A percentile compares a stretch with the other conserved stretches of the same genome.
Conservation (phyloP, 2,888 invertebrate genomes). For the Micoletzkya japonica region DNA sequence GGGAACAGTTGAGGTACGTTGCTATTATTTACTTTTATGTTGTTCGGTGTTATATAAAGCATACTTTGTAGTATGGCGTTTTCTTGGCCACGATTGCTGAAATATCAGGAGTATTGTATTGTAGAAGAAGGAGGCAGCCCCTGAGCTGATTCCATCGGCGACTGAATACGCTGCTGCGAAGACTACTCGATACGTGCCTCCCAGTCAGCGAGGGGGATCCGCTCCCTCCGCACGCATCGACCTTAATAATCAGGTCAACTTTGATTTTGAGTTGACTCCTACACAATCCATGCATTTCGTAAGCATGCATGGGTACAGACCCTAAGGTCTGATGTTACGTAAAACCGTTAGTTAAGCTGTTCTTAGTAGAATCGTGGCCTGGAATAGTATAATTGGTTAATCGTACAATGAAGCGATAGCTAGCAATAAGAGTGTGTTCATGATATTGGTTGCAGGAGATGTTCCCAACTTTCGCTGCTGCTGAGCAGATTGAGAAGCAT, state of each 20-base stretch:
- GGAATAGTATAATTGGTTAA: too few relatives aligned
- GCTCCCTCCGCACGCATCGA: background rate
- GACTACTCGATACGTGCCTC: conserved; percentile 15
- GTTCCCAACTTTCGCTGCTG: conserved; percentile 57
- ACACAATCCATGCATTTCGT: too few relatives aligned
- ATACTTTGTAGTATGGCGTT: too few relatives aligned
- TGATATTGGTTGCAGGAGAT: conserved; percentile 38
- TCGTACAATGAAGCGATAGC: too few relatives aligned
- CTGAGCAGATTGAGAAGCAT: conserved; percentile 52
- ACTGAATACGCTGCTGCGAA: conserved; percentile 21
- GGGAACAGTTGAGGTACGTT: conserved; percentile 17
- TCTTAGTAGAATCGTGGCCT: too few relatives aligned
- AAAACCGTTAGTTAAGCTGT: too few relatives aligned
- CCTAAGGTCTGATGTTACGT: too few relatives aligned
- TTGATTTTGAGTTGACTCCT: background rate
- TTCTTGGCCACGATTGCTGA: background rate
- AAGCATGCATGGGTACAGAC: too few relatives aligned
- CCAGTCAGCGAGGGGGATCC: background rate
- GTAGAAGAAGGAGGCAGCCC: conserved; percentile 18
- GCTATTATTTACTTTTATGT: background rate
- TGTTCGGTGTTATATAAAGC: too few relatives aligned
- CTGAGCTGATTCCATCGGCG: conserved; percentile 26
- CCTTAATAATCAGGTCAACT: conserved; percentile 13
- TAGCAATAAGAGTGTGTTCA: too few relatives aligned
- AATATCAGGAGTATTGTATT: background rate